Percentiles rank a stretch among this genome's conserved stretches.
These are phyloP conservation scores for Kobus ellipsiprymnus DNA, from an alignment of 2,113 vertebrate species.

Conservation along the genomic window DNA sequence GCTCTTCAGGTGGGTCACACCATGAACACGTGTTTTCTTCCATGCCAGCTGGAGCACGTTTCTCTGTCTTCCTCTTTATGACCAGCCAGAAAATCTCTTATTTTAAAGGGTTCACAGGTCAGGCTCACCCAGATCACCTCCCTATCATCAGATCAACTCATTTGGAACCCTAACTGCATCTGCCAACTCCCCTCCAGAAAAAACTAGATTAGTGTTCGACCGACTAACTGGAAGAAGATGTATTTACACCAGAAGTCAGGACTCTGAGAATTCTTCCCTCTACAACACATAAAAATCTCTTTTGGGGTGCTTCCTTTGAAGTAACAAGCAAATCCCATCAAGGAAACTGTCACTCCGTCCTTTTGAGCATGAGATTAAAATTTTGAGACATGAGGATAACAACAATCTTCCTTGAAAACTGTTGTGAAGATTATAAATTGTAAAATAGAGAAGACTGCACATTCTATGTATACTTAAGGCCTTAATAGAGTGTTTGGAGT, in stretches of 20 bases:
- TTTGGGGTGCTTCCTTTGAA: background rate
- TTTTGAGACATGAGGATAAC: background rate
- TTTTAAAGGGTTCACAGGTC: background rate
- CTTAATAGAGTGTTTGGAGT: background rate
- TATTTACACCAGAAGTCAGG: background rate
- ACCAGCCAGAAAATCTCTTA: background rate
- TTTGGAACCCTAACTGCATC: background rate
- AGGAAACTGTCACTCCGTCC: background rate
- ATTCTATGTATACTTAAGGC: background rate
- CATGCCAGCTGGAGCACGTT: background rate
- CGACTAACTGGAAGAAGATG: background rate
- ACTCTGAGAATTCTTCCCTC: background rate
- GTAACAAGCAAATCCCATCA: background rate
- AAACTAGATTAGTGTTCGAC: background rate
- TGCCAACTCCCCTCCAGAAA: background rate
- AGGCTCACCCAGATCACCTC: background rate
- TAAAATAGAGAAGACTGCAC: background rate
- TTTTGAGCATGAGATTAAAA: background rate
- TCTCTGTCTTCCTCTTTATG: background rate
- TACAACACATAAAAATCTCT: background rate
- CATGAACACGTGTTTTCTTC: background rate
- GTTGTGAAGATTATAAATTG: background rate
- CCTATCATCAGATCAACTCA: background rate
- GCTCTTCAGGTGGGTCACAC: background rate
- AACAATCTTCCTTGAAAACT: background rate